phyloP scores from a whole-genome alignment of 2,888 invertebrate species.

The Ophraella communa region DNA sequence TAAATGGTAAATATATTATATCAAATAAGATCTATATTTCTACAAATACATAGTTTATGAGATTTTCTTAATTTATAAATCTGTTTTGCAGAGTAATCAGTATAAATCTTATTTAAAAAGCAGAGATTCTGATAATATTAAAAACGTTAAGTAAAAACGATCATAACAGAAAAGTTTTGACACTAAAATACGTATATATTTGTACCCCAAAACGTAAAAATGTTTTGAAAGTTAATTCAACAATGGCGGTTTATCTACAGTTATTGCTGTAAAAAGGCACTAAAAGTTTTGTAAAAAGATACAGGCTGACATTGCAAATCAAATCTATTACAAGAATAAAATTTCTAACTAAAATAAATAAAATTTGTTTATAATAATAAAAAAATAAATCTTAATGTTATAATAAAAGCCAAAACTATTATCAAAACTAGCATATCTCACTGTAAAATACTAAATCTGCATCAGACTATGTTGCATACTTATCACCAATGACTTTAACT shows the following conservation, averaged over 20 bases:
- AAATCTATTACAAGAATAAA: neutral
- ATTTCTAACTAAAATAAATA: slow-evolving; percentile 24
- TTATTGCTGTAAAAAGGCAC: slow-evolving; percentile 22
- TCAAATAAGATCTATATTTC: neutral
- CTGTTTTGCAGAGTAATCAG: neutral
- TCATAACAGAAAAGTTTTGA: neutral
- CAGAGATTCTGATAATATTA: neutral
- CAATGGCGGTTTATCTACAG: slow-evolving; percentile 9
- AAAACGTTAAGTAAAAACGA: neutral
- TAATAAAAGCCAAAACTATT: slow-evolving; percentile 5
- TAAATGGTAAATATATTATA: neutral
- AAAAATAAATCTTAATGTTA: slow-evolving; percentile 7
- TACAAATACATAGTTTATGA: neutral
- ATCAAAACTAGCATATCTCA: slow-evolving; percentile 23
- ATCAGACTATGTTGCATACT: neutral
- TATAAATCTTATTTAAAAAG: neutral
- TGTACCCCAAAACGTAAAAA: slow-evolving; percentile 20
- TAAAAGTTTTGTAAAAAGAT: slow-evolving; percentile 1
- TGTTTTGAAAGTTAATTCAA: slow-evolving; percentile 8
- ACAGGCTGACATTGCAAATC: slow-evolving; percentile 2
- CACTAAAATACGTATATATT: neutral
- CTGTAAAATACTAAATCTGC: slow-evolving; percentile 16
- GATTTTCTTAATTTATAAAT: neutral
- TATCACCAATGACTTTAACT: no score
- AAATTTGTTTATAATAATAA: slow-evolving; percentile 22